A percentile compares a stretch with the other conserved stretches of the same genome.
Conservation (phyloP, 2,113 vertebrate species). For the Zapus hudsonius region DNA sequence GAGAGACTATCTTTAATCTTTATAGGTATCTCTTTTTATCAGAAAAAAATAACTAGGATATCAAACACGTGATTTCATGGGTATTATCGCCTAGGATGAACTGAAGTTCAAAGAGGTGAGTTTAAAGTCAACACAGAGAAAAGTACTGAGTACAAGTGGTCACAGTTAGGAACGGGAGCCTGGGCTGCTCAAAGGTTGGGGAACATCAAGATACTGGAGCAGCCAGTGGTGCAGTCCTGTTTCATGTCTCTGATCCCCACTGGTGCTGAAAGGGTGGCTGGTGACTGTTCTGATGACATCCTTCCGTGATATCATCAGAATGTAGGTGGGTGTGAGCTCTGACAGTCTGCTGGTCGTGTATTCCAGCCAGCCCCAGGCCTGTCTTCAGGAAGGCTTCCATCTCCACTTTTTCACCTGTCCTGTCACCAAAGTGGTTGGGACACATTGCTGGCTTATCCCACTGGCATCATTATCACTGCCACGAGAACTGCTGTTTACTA, state of each 20-base stretch:
- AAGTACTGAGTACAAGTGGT: not conserved
- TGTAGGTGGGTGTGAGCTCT: slow-evolving; percentile 11
- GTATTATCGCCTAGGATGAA: slow-evolving; percentile 11
- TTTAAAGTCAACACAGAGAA: not conserved
- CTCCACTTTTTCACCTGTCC: not conserved
- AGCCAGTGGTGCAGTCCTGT: not conserved
- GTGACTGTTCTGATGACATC: too few relatives aligned
- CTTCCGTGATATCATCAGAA: not conserved
- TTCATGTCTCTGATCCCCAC: not conserved
- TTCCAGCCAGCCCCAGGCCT: not conserved
- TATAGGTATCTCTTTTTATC: not conserved
- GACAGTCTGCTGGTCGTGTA: not conserved
- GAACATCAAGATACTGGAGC: accelerated
- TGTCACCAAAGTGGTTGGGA: not conserved
- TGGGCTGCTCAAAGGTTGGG: not conserved
- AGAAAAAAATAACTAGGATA: not conserved
- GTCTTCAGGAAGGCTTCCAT: not conserved
- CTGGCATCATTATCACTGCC: not conserved
- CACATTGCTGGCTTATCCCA: not conserved
- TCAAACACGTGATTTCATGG: not conserved
- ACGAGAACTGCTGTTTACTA: not conserved
- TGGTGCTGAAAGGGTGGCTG: not conserved
- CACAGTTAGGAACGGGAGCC: not conserved
- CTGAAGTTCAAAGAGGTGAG: slow-evolving; percentile 3
- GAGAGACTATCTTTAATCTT: slow-evolving; percentile 27